phyloP scores from a whole-genome alignment of 2,888 invertebrate genomes.

The Clistopyga incitator region DNA sequence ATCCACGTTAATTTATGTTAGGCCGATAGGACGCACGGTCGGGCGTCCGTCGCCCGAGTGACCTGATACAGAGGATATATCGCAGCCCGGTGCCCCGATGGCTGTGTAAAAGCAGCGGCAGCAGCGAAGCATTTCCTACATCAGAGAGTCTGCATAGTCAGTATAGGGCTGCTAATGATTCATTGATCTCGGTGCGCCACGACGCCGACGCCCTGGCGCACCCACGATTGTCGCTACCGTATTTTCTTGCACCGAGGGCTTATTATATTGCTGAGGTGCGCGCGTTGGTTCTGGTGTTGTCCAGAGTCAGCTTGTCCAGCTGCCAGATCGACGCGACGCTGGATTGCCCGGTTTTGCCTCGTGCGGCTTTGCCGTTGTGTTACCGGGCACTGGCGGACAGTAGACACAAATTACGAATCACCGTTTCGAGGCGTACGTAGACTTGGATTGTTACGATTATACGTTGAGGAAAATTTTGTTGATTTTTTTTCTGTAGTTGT shows the following conservation, averaged over 20 bases:
- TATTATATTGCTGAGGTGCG: conserved; percentile 49
- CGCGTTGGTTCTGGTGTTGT: conserved; percentile 19
- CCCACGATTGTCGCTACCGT: conserved; percentile 62
- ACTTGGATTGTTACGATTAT: not conserved
- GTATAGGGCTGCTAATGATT: conserved; percentile 73
- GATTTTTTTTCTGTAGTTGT: too few species aligned
- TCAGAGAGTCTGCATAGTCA: not conserved
- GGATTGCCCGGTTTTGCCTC: not conserved
- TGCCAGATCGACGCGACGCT: conserved; percentile 37
- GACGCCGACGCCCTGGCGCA: conserved; percentile 62
- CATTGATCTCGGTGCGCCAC: conserved; percentile 72
- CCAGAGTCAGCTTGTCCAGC: conserved; percentile 35
- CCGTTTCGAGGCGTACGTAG: not conserved
- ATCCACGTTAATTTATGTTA: conserved; percentile 76
- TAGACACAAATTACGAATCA: conserved; percentile 3
- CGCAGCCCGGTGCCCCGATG: not conserved
- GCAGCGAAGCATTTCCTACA: not conserved
- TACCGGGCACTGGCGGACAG: not conserved
- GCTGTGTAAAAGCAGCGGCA: conserved; percentile 22
- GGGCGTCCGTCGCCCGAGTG: conserved; percentile 42
- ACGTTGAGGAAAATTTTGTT: too few species aligned
- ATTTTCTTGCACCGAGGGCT: conserved; percentile 54
- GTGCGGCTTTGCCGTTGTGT: not conserved
- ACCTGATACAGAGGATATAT: conserved; percentile 33
- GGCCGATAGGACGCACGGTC: conserved; percentile 61